Percentiles rank a stretch among this genome's conserved stretches.
These are phyloP conservation scores for Coilia nasus DNA, from an alignment of 2,797 vertebrate species.

Conservation along the genomic window DNA sequence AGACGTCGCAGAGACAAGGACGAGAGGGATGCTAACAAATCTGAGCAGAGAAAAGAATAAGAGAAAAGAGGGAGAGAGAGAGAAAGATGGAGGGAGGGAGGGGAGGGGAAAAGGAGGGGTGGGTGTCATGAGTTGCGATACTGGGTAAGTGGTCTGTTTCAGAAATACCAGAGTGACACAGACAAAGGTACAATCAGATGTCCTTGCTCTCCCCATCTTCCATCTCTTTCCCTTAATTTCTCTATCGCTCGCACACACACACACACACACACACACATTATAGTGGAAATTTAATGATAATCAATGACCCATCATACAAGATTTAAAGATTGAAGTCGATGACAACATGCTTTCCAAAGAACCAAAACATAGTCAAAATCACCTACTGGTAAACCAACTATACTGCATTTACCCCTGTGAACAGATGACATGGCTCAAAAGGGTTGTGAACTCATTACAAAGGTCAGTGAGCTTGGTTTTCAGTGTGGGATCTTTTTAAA, in stretches of 20 bases:
- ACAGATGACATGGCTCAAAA: background rate
- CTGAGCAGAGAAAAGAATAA: background rate
- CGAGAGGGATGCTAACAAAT: background rate
- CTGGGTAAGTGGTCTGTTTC: background rate
- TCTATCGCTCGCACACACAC: background rate
- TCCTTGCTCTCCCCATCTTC: background rate
- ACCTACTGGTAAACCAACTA: background rate
- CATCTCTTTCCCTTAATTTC: background rate
- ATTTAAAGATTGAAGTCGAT: background rate
- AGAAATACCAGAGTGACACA: constrained; percentile 41
- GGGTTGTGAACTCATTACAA: background rate
- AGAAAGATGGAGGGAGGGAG: background rate
- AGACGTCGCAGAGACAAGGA: background rate
- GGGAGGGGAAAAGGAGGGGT: background rate
- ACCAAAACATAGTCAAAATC: background rate
- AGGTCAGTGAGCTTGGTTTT: background rate
- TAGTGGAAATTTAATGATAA: too few relatives aligned
- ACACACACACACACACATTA: background rate
- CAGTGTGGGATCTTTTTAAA: background rate
- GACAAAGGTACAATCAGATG: background rate
- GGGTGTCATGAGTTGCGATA: background rate
- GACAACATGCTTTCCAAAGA: background rate
- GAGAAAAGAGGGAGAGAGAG: background rate
- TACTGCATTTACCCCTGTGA: background rate
- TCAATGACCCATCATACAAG: background rate